Evolutionary conservation across 2,888 invertebrate species (phyloP).

Genomic region (Cheilosia soror): DNA sequence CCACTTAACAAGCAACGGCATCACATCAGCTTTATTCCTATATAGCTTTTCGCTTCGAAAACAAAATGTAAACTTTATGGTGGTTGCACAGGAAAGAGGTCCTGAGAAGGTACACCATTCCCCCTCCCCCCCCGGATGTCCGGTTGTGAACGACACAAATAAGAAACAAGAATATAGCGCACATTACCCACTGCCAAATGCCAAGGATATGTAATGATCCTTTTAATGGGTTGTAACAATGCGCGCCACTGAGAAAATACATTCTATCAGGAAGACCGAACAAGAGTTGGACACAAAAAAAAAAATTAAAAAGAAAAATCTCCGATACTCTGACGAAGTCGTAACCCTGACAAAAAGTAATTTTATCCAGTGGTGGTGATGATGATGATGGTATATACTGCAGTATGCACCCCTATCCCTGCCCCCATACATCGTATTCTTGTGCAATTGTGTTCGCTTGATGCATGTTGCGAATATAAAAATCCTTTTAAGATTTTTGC

Average conservation of each 20-base stretch:
- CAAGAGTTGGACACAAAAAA: conserved; percentile 2
- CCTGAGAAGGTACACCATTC: conserved; percentile 30
- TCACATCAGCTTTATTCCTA: conserved; percentile 50
- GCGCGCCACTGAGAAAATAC: conserved; percentile 70
- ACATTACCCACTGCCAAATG: conserved; percentile 72
- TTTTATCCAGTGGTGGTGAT: conserved; percentile 62
- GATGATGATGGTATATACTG: conserved; percentile 38
- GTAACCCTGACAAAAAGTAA: conserved; percentile 75
- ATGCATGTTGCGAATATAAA: conserved; percentile 77
- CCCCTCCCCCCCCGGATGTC: conserved; percentile 57
- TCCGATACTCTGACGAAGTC: conserved; percentile 47
- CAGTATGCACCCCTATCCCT: conserved; percentile 22
- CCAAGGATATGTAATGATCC: conserved; percentile 75
- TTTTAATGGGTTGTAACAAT: conserved; percentile 75
- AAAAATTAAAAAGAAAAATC: background rate
- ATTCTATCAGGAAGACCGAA: conserved; percentile 38
- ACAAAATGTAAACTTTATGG: conserved; percentile 74
- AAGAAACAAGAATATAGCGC: conserved; percentile 67
- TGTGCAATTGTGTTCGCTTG: conserved; percentile 58
- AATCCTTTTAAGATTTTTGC: conserved; percentile 79
- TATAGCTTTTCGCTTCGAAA: conserved; percentile 20
- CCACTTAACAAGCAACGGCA: conserved; percentile 71
- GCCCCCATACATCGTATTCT: conserved; percentile 9
- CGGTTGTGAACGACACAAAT: conserved; percentile 58
- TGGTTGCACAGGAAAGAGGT: conserved; percentile 61